These are phyloP conservation scores for Basileuterus tristriatus DNA, from an alignment of 2,797 vertebrate genomes.

Conservation along the genomic window DNA sequence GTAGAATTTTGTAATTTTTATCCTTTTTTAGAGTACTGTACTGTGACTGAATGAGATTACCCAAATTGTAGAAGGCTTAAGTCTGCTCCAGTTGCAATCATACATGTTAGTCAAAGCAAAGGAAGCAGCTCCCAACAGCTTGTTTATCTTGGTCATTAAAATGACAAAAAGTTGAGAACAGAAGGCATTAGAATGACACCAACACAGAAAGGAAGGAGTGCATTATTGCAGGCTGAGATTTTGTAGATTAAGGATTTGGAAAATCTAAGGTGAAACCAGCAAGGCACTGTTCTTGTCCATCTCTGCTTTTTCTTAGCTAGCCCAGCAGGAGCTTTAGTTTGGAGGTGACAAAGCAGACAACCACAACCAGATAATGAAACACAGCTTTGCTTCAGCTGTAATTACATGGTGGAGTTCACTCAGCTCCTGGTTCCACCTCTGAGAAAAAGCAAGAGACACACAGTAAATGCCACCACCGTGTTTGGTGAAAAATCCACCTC, in stretches of 20 bases:
- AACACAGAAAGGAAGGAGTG: not conserved
- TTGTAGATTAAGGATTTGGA: not conserved
- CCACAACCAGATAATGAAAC: not conserved
- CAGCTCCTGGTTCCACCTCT: not conserved
- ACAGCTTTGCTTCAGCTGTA: not conserved
- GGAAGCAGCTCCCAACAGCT: not conserved
- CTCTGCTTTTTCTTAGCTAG: not conserved
- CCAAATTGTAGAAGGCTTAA: not conserved
- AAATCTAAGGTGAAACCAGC: not conserved
- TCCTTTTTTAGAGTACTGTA: not conserved
- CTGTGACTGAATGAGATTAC: not conserved
- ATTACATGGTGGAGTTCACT: not conserved
- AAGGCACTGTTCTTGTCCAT: not conserved
- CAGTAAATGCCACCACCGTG: not conserved
- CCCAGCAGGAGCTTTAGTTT: not conserved
- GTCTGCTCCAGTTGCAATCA: not conserved
- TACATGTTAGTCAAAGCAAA: not conserved
- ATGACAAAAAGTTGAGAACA: not conserved
- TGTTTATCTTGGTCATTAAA: not conserved
- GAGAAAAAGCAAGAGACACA: not conserved
- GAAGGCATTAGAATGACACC: not conserved
- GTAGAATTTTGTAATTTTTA: not conserved
- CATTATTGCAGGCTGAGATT: not conserved
- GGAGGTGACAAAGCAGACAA: not conserved
- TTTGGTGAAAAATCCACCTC: not conserved